A percentile compares a stretch with the other conserved stretches of the same genome.
These are phyloP conservation scores for Cichladusa arquata DNA, from an alignment of 2,113 vertebrate species.

Conservation along the genomic window DNA sequence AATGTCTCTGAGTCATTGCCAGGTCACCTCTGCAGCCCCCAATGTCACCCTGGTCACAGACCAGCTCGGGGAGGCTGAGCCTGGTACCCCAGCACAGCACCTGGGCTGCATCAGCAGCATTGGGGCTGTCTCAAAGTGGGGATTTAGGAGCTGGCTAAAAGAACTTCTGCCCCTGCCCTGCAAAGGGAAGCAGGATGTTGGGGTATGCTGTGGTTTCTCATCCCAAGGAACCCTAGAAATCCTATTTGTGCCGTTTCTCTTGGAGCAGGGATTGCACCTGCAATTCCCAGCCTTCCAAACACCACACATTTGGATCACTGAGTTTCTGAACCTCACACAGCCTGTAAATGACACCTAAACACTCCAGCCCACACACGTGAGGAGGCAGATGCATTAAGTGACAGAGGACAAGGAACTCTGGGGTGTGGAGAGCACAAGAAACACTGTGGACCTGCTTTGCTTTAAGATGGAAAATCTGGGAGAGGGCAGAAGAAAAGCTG, in stretches of 20 bases:
- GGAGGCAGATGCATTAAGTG: background rate
- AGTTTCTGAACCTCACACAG: background rate
- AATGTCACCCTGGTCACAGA: fast-evolving
- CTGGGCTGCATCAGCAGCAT: background rate
- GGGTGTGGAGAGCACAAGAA: background rate
- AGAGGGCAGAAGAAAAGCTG: background rate
- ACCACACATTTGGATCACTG: background rate
- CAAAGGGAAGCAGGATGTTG: background rate
- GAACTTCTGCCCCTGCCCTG: background rate
- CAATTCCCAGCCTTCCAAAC: background rate
- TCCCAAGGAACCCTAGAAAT: background rate
- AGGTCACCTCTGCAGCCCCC: background rate
- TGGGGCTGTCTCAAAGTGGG: background rate
- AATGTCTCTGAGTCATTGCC: background rate
- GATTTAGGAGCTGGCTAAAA: background rate
- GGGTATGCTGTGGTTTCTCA: background rate
- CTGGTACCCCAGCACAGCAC: background rate
- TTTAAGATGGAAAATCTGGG: background rate
- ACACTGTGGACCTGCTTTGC: background rate
- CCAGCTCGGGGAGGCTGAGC: background rate
- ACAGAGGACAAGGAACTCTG: background rate
- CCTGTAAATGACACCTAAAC: background rate
- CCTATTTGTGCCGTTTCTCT: background rate
- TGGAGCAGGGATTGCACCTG: background rate
- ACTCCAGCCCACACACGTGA: fast-evolving